A percentile compares a stretch with the other conserved stretches of the same genome.
These are phyloP conservation scores for Megalurothrips usitatus DNA, from an alignment of 2,888 invertebrate genomes.

Conservation along the genomic window DNA sequence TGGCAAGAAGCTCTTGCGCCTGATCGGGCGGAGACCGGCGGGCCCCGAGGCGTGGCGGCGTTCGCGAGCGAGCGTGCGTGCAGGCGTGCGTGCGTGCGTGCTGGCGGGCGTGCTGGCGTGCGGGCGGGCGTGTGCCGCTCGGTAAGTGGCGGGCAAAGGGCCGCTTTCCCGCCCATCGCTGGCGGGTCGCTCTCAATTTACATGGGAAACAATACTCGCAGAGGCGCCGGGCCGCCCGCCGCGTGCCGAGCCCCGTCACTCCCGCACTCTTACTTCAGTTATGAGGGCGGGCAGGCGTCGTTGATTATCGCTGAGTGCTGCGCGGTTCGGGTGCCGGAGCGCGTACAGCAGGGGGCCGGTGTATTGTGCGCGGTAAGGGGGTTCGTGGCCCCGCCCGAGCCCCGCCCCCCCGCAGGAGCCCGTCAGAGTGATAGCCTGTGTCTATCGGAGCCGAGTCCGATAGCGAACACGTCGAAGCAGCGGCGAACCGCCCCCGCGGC, in stretches of 20 bases:
- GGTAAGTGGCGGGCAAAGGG: background rate
- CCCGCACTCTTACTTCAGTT: background rate
- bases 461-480: background rate
- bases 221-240: too few relatives aligned
- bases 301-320: slow-evolving; percentile 10
- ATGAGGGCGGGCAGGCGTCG: background rate
- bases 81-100: too few relatives aligned
- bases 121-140: too few relatives aligned
- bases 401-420: background rate
- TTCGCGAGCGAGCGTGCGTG: too few relatives aligned
- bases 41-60: too few relatives aligned
- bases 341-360: background rate
- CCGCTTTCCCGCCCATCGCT: background rate
- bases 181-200: background rate
- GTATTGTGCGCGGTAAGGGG: too few relatives aligned
- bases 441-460: background rate
- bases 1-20: background rate
- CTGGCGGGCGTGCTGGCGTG: too few relatives aligned
- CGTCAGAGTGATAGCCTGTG: background rate
- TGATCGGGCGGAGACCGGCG: background rate
- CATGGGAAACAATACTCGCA: background rate
- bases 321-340: background rate
- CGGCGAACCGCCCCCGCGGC: background rate
- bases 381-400: background rate
- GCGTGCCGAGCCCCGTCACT: too few relatives aligned